Conservation (phyloP, 2,888 invertebrate species). For the Odiellus spinosus region DNA sequence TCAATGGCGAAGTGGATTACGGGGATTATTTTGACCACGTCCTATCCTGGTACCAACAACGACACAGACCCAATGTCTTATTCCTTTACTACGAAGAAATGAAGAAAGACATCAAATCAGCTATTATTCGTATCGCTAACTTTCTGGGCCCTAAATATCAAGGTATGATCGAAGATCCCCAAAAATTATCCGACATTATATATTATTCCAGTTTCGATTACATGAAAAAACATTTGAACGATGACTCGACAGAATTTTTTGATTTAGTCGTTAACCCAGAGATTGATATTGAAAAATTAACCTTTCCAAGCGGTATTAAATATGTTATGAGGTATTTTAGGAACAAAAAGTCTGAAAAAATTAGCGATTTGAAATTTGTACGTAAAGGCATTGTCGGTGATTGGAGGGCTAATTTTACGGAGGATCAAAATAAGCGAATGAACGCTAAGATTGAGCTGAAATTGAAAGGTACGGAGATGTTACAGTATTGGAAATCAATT, state of each 20-base stretch:
- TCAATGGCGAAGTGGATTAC: conserved; percentile 25
- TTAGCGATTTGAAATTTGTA: conserved; percentile 3
- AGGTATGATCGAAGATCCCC: conserved; percentile 3
- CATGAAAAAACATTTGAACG: conserved; percentile 11
- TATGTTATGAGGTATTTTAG: not conserved
- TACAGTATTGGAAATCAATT: not conserved
- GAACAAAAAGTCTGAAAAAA: no score
- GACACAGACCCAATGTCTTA: conserved; percentile 25
- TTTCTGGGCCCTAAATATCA: conserved; percentile 18
- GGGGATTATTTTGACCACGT: conserved; percentile 16
- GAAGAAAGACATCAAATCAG: conserved; percentile 22
- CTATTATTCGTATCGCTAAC: conserved; percentile 17
- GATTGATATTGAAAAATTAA: not conserved
- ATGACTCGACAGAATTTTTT: conserved; percentile 6
- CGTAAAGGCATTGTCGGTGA: conserved; percentile 28
- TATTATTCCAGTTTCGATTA: conserved; percentile 12
- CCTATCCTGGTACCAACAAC: conserved; percentile 15
- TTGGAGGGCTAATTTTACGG: conserved; percentile 30
- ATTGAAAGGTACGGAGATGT: not conserved
- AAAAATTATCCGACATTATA: conserved; percentile 8
- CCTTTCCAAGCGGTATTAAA: not conserved
- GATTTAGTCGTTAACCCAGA: not conserved
- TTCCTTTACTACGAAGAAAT: conserved; percentile 32
- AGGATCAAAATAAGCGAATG: conserved; percentile 12
- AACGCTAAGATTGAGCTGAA: not conserved